Percentiles rank a stretch among this genome's conserved stretches.
Evolutionary conservation across 2,113 vertebrate species (phyloP).

Genomic region (Phainopepla nitens): DNA sequence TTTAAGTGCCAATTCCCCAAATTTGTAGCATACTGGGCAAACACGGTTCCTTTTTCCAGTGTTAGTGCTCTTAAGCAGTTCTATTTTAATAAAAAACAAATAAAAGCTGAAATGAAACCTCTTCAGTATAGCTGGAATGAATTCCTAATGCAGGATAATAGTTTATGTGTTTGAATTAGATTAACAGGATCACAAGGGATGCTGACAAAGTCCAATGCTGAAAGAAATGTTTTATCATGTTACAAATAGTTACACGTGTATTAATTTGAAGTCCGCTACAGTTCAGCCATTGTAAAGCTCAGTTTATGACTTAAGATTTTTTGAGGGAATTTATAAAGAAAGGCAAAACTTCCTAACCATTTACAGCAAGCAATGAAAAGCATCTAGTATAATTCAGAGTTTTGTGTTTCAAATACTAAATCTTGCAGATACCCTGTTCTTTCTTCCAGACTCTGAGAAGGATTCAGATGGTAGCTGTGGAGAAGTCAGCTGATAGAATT

Average conservation of each 20-base stretch:
- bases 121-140: neutral
- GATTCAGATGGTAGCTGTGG: neutral
- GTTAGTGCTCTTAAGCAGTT: neutral
- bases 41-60: neutral
- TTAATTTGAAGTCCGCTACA: slow-evolving; percentile 17
- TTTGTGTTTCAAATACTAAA: neutral
- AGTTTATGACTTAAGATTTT: neutral
- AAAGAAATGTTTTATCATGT: neutral
- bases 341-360: neutral
- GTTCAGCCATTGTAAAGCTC: neutral
- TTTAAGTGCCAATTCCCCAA: neutral
- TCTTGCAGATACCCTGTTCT: neutral
- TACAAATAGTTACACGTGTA: neutral
- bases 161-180: neutral
- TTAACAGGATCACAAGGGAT: neutral
- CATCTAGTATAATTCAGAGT: neutral
- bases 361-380: neutral
- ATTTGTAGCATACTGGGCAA: neutral
- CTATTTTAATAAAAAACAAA: neutral
- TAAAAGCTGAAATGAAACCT: neutral
- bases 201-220: neutral
- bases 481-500: neutral
- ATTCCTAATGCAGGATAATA: neutral
- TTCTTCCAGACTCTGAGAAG: neutral
- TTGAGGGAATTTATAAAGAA: neutral